Evolutionary conservation across 2,113 vertebrate genomes (phyloP).

Genomic region (Entosphenus tridentatus): DNA sequence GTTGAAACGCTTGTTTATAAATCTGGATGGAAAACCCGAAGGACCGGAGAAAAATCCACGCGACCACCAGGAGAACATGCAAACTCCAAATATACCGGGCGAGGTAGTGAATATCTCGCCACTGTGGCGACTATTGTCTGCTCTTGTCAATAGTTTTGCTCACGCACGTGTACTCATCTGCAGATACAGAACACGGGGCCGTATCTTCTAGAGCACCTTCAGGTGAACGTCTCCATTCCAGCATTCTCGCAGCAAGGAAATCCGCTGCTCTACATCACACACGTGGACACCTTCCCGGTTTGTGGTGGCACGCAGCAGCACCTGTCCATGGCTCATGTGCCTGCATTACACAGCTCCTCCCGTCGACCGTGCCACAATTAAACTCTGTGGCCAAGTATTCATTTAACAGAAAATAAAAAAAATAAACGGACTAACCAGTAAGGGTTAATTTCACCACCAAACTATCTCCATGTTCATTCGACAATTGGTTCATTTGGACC

Average conservation of each 20-base stretch:
- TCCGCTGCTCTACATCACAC: not conserved
- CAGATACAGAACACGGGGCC: conserved; percentile 1
- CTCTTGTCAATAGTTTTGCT: not conserved
- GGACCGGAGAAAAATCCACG: too few species aligned
- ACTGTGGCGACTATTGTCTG: not conserved
- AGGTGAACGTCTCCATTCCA: conserved; percentile 3
- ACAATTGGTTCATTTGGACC: too few species aligned
- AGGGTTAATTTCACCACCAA: not conserved
- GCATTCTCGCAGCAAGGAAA: not conserved
- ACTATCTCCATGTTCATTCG: not conserved
- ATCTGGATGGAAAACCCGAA: too few species aligned
- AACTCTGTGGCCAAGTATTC: conserved; percentile 2
- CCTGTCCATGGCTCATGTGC: not conserved
- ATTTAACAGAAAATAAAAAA: not conserved
- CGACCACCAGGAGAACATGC: too few species aligned
- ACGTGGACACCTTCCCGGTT: not conserved
- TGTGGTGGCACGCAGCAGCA: not conserved
- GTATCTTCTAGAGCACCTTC: not conserved
- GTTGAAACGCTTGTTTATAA: too few species aligned
- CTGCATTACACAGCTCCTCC: not conserved
- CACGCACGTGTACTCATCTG: not conserved
- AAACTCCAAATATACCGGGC: too few species aligned
- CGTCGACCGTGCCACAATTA: not conserved
- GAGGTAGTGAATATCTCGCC: not conserved
- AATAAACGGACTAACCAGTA: not conserved